These are phyloP conservation scores for Dipus sagitta DNA, from an alignment of 2,797 vertebrate genomes.

Conservation along the genomic window DNA sequence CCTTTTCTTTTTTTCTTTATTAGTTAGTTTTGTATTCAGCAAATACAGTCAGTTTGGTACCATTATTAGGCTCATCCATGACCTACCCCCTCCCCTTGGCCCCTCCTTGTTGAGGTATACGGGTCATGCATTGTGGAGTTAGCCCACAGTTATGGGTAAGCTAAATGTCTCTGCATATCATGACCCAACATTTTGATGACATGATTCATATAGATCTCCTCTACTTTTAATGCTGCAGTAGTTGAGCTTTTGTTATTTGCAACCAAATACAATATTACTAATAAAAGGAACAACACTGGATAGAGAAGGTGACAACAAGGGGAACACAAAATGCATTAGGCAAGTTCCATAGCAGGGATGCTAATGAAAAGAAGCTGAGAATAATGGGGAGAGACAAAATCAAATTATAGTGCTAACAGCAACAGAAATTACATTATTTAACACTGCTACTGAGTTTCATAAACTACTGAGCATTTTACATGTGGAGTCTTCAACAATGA, in stretches of 20 bases:
- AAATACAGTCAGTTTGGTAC: too few relatives aligned
- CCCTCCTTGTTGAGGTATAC: too few relatives aligned
- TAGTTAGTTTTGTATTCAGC: too few relatives aligned
- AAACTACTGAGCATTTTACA: background rate
- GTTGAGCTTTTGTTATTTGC: conserved; percentile 3
- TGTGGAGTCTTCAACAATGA: background rate
- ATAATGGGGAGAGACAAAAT: background rate
- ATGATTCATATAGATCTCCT: background rate
- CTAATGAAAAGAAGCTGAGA: background rate
- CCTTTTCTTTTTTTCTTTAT: too few relatives aligned
- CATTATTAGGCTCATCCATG: too few relatives aligned
- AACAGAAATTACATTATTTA: background rate
- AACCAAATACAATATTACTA: background rate
- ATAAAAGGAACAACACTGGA: background rate
- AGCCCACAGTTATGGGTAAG: too few relatives aligned
- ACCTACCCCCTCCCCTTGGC: too few relatives aligned
- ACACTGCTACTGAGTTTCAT: background rate
- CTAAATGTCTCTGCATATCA: too few relatives aligned
- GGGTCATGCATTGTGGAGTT: too few relatives aligned
- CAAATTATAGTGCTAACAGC: conserved; percentile 6
- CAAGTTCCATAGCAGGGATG: background rate
- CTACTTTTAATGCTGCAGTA: background rate
- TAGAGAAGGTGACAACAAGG: background rate
- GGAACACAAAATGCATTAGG: background rate
- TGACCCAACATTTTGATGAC: too few relatives aligned